phyloP scores from a whole-genome alignment of 2,888 invertebrate genomes.

The Tachina lurida region DNA sequence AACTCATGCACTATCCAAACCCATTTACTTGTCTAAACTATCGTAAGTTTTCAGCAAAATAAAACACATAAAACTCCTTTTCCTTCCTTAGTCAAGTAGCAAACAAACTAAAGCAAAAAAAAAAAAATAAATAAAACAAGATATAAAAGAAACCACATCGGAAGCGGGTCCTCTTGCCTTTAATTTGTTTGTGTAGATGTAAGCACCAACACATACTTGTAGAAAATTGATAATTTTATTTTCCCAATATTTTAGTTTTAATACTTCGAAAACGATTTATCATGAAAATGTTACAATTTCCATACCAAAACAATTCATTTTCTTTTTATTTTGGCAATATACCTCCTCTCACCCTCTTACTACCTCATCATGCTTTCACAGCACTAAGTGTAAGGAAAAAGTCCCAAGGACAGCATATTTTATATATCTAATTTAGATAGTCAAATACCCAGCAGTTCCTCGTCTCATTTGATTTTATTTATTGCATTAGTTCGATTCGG shows the following conservation, averaged over 20 bases:
- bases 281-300: constrained; percentile 77
- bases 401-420: neutral
- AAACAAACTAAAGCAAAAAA: constrained; percentile 7
- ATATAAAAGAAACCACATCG: neutral
- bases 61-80: neutral
- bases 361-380: neutral
- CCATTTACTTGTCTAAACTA: neutral
- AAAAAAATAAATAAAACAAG: too few relatives aligned
- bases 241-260: constrained; percentile 37
- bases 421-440: neutral
- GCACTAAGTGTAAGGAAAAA: constrained; percentile 9
- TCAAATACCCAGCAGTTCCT: too few relatives aligned
- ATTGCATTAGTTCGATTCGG: too few relatives aligned
- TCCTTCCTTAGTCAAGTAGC: neutral
- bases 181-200: neutral
- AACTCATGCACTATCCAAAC: neutral
- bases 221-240: constrained; percentile 78
- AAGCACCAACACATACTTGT: neutral
- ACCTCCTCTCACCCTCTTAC: neutral
- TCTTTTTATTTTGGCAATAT: constrained; percentile 29
- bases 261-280: constrained; percentile 78
- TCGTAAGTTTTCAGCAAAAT: neutral
- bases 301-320: neutral
- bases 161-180: constrained; percentile 19
- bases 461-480: too few relatives aligned